Base-by-base conservation (phyloP, 2,888 invertebrate genomes). In the Nesidiocoris tenuis region DNA sequence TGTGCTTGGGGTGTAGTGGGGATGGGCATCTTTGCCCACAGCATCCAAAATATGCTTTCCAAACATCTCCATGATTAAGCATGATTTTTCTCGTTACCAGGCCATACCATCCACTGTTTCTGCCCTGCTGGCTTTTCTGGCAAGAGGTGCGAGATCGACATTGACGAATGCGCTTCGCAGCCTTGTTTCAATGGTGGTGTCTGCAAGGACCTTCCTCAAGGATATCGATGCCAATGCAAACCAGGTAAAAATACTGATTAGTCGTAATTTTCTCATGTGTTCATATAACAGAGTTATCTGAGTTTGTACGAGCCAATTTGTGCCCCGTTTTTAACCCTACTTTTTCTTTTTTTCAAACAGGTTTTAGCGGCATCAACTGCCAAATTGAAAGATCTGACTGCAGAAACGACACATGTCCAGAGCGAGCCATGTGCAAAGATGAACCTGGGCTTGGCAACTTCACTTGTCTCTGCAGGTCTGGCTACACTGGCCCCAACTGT, bases 381-480 rank as follows among this genome's bases (percentile, higher is more conserved):
- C 96, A 98, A 85, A 94, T 95, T 82, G 95, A 96, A 84, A 88
- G 91, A 81, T 91, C 93, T 17, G 95, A 97, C 81, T 97, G 96
- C 82, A 87, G 87, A 80, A 92, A 91, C 82, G 92, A 94, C 78
- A 94, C 97, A 0, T 98, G 98, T 81, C 95, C 95, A 0, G 96
- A 96, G 82, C 87, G 96, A 81, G 97, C 97, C 1, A 96, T 96
- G 94, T 98, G 98, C 84, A 96, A 97, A 85, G 95, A 98, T 83
- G 94, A 92, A 84, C 96, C 92, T 19, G 95, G 93, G 77, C 90
- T 88, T 80, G 93, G 92, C 81, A 96, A 96, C 82, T 92, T 90
- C 81, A 95, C 95, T 0, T 98, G 98, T 82, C 86, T 98, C 9
- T 98, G 98, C 82, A 87, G 96, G 82, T 91, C 94, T 78, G 98